Evolutionary conservation across 2,888 invertebrate genomes (phyloP), one percentile per base, ranked within the genome.

Genomic region (Cryptus armator): DNA sequence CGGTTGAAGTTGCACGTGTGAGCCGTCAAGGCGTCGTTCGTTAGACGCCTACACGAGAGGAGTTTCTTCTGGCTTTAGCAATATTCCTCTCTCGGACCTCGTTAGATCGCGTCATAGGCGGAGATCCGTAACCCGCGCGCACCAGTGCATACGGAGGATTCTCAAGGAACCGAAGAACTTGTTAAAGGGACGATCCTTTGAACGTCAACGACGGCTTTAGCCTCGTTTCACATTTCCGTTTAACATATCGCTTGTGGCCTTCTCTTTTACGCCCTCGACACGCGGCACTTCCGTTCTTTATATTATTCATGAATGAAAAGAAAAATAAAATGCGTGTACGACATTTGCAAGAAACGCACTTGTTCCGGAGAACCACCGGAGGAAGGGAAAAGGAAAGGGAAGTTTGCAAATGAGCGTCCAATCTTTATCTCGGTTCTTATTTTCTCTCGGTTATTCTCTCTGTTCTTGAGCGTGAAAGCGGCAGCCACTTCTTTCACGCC

Each of bases 21-120:
- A 70, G 70, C 46, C 62, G 78, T 87, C 88, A 86, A 84, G 84
- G 86, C 81, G 85, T 85, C 87, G 84, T 86, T 88, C 87, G 83
- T 86, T 86, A 84, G 85, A 82, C 86, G 87, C 85, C 70, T 32
- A 79, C 70, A 46, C 77, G 44, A 16, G 19, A 53, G 79, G 37
- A 37, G 37, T 37, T 85, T 86, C 84, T 79, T 86, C 85, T 86
- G 86, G 85, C 81, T n/a, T 12, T 66, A 56, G 71, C 53, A 62
- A 44, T 44, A 44, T 53, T 43, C 67, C 74, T 46, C 53, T 56
- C 74, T 70, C 70, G 75, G 48, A 75, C 56, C 75, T 81, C 81
- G 51, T 75, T 75, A 75, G 64, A 64, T 32, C 62, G 32, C 29
- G 62, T 29, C 29, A 75, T 56, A 56, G 66, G 44, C 56, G 46